These are phyloP conservation scores for Rhinoderma darwinii DNA, from an alignment of 2,113 vertebrate genomes.

Conservation along the genomic window DNA sequence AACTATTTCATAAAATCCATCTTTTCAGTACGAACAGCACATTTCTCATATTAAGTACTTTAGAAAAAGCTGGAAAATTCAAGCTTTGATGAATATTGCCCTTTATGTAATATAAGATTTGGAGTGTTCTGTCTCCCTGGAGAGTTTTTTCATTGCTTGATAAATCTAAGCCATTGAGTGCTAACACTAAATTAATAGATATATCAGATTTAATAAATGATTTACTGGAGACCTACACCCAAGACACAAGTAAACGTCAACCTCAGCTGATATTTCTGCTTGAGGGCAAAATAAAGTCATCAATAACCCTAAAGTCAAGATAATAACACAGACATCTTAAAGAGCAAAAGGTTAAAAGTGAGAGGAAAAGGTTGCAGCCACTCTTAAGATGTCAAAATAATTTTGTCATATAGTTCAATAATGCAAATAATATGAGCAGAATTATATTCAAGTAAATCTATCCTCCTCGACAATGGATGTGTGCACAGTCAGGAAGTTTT, in stretches of 20 bases:
- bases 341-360: slow-evolving; percentile 31
- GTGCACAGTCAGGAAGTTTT: background rate
- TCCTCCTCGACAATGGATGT: slow-evolving; percentile 5
- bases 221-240: background rate
- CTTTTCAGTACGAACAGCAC: background rate
- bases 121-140: background rate
- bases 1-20: slow-evolving; percentile 1
- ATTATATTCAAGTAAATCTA: slow-evolving; percentile 23
- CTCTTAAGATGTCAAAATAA: slow-evolving; percentile 45
- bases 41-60: slow-evolving; percentile 6
- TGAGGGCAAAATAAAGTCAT: slow-evolving; percentile 15
- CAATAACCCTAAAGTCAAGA: slow-evolving; percentile 27
- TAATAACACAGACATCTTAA: slow-evolving; percentile 26
- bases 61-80: background rate
- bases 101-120: slow-evolving; percentile 30
- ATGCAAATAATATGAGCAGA: slow-evolving; percentile 36
- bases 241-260: slow-evolving; percentile 18
- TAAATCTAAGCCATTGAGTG: slow-evolving; percentile 30
- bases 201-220: slow-evolving; percentile 31
- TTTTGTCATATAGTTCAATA: slow-evolving; percentile 36
- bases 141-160: slow-evolving; percentile 30
- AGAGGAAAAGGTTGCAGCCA: slow-evolving; percentile 27
- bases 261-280: background rate
- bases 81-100: slow-evolving; percentile 40
- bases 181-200: slow-evolving; percentile 42